Percentiles rank a stretch among this genome's conserved stretches.
Evolutionary conservation across 2,888 invertebrate species (phyloP).

Genomic region (Agrochola macilenta): DNA sequence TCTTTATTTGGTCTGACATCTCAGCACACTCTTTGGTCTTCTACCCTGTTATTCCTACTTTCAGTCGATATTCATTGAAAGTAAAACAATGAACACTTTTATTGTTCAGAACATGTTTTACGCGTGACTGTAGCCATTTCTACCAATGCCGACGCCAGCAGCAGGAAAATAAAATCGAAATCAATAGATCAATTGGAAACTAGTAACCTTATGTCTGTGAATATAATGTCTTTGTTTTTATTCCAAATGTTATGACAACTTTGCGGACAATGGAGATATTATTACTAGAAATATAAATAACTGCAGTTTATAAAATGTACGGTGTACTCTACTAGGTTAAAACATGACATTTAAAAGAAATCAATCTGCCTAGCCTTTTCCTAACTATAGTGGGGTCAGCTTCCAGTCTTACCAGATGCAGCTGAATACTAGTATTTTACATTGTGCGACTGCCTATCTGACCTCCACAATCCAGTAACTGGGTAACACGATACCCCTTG

Average conservation of each 20-base stretch:
- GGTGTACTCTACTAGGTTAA: not conserved
- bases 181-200: conserved; percentile 20
- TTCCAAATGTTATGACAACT: conserved; percentile 24
- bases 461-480: no score
- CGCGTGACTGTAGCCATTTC: not conserved
- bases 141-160: not conserved
- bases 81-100: not conserved
- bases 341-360: conserved; percentile 16
- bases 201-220: not conserved
- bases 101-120: not conserved
- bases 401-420: no score
- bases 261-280: conserved; percentile 25
- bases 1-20: not conserved
- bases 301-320: conserved; percentile 13
- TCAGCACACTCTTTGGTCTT: not conserved
- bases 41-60: not conserved
- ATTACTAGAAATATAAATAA: conserved; percentile 2
- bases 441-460: no score
- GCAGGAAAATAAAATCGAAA: conserved; percentile 36
- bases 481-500: no score
- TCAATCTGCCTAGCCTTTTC: no score
- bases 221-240: conserved; percentile 40
- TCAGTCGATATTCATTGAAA: not conserved
- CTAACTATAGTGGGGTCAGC: no score
- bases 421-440: no score